These are phyloP conservation scores for Nestor notabilis DNA, from an alignment of 2,113 vertebrate species.

Conservation along the genomic window DNA sequence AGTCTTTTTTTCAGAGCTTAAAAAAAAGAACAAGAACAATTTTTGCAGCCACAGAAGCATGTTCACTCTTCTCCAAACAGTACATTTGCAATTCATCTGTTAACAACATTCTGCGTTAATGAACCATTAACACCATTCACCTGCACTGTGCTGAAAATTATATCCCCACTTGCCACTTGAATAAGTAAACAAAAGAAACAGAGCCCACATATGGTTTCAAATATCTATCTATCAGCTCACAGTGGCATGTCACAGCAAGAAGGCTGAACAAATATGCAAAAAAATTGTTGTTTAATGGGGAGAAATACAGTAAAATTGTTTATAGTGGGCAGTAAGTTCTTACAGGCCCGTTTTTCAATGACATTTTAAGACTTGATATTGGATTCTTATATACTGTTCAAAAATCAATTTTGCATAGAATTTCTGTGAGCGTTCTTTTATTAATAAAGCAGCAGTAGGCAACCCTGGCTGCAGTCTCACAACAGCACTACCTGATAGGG, in stretches of 20 bases:
- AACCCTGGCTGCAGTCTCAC: constrained; percentile 31
- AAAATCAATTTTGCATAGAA: constrained; percentile 80
- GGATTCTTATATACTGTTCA: constrained; percentile 74
- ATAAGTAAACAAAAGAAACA: constrained; percentile 57
- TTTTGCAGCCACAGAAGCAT: neutral
- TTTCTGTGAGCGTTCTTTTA: constrained; percentile 75
- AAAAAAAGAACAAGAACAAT: neutral
- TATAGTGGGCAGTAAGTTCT: constrained; percentile 63
- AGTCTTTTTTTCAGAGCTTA: neutral
- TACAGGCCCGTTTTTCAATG: constrained; percentile 75
- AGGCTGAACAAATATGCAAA: constrained; percentile 73
- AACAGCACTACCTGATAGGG: constrained; percentile 43
- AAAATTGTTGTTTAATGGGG: constrained; percentile 70
- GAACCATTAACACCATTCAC: constrained; percentile 63
- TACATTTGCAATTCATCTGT: constrained; percentile 39
- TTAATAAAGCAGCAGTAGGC: constrained; percentile 75
- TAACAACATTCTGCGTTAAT: constrained; percentile 30
- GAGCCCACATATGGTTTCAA: constrained; percentile 60
- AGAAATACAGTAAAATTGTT: constrained; percentile 74
- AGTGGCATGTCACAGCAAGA: constrained; percentile 64
- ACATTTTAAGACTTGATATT: constrained; percentile 75
- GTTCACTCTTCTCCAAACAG: neutral
- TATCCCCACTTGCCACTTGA: constrained; percentile 49
- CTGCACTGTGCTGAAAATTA: constrained; percentile 41
- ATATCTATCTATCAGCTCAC: constrained; percentile 62